phyloP scores from a whole-genome alignment of 2,113 vertebrate species.

The Lota lota region DNA sequence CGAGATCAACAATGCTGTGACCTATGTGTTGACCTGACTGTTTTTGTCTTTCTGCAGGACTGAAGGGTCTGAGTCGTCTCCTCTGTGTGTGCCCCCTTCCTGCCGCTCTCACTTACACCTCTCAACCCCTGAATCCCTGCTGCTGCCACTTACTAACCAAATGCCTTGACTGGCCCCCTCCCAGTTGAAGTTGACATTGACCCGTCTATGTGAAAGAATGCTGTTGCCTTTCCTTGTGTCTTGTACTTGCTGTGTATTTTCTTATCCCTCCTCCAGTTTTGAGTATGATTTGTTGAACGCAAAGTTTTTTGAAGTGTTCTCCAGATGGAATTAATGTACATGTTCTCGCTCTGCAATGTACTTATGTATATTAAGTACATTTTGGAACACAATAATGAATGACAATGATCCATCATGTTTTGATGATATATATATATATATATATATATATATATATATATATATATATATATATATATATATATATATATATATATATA shows the following conservation, averaged over 20 bases:
- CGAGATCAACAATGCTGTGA: background rate
- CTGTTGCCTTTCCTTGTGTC: conserved; percentile 5
- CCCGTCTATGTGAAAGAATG: conserved; percentile 1
- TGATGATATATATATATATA: no score
- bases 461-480: no score
- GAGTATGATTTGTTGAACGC: no score
- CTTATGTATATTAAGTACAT: no score
- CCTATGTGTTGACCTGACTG: conserved; percentile 15
- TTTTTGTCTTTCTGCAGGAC: conserved; percentile 54
- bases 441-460: no score
- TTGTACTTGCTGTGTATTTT: background rate
- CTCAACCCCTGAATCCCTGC: background rate
- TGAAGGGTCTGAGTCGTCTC: background rate
- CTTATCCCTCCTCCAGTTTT: background rate
- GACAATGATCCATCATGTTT: no score
- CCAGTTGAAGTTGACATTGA: background rate
- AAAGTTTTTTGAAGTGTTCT: no score
- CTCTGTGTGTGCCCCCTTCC: background rate
- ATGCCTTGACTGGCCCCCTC: conserved; percentile 15
- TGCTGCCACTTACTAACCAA: conserved; percentile 13
- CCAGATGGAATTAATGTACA: no score
- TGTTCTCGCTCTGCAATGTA: no score
- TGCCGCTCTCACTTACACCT: conserved; percentile 11
- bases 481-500: background rate
- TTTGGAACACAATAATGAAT: no score